Base-by-base conservation (phyloP, 2,888 invertebrate species). In the Agrotis clavis region DNA sequence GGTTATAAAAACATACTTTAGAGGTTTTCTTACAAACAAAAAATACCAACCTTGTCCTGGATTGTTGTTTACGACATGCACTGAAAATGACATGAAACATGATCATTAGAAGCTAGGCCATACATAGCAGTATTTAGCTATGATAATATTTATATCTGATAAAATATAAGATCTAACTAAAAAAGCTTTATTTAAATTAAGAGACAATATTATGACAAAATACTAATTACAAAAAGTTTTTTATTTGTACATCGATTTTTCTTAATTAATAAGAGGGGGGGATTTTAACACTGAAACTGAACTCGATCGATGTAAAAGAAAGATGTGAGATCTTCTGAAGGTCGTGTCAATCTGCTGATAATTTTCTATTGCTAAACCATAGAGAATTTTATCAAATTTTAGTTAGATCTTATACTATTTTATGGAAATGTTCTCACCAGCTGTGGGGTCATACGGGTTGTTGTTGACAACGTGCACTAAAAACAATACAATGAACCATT, bases 41-140 rank as follows among this genome's bases (percentile, higher is more conserved):
- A 30, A 57, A 6, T 59, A 57, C 76, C n/a, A 50, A 72, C 76
- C 57, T 67, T 35, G n/a, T 35, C 30, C 73, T 0, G 53, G 30
- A 11, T 60, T 65, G 75, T 76, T 71, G 64, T 75, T 63, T 25
- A 76, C 75, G 53, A 76, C 64, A 72, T 78, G 72, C 59, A 78
- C 75, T 78, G 64, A 53, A 71, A 76, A 71, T 51, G 71, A 70
- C 35, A 77, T 73, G 57, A 73, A 73, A 74, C 14, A 64, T 53
- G 71, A 45, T 6, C 11, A 59, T 65, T 75, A 72, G 13, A 62
- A 71, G 75, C 64, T 41, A 77, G 77, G 57, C 64, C n/a, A 18
- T 57, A 54, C 48, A 67, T 50, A 50, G 48, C 75, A 67, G 66
- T 66, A 6, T n/a, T 16, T 35, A 50, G 13, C 45, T 57, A 67